Evolutionary conservation across 2,888 invertebrate genomes (phyloP), one percentile per base, ranked within the genome.

Genomic region (Standfussiana lucernea): DNA sequence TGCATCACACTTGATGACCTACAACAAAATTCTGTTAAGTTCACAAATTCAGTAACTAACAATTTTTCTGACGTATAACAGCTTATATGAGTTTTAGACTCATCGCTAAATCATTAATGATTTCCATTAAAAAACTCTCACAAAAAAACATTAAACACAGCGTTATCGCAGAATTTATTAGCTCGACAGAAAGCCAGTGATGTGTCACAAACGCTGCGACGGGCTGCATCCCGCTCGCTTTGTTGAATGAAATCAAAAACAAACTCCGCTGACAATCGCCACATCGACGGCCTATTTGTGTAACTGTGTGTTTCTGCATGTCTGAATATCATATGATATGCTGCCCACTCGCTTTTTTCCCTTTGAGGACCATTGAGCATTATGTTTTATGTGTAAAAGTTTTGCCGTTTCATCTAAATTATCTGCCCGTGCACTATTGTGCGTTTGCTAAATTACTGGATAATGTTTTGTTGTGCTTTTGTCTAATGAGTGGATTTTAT

Each of bases 231-330:
- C 90, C 86, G 90, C 88, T 83, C 93, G 93, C 93, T 93, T 95
- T 95, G 94, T 93, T 93, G 93, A 89, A 90, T 91, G 89, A 91
- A 95, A 94, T 94, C 93, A 93, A 93, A 94, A 94, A 95, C 93
- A 93, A 94, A 93, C 92, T 90, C 89, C 83, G 77, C 87, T 89
- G 89, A 90, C 90, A 89, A 90, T 92, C 90, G 88, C 88, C 85
- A 87, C 88, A 87, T 91, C 87, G 86, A 82, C 86, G 83, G 77
- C 88, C 86, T 87, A 87, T 88, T 82, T 82, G 79, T 83, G 80
- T 77, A 72, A 71, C 64, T 77, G 74, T 77, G 61, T 76, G 77
- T 79, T 80, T 77, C 76, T 75, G 75, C 78, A 68, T 75, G 75
- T 78, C 76, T 84, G 85, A 73, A 80, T 83, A 75, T 86, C 74